These are phyloP conservation scores for Procambarus clarkii DNA, from an alignment of 1,140 invertebrate species.

Conservation along the genomic window DNA sequence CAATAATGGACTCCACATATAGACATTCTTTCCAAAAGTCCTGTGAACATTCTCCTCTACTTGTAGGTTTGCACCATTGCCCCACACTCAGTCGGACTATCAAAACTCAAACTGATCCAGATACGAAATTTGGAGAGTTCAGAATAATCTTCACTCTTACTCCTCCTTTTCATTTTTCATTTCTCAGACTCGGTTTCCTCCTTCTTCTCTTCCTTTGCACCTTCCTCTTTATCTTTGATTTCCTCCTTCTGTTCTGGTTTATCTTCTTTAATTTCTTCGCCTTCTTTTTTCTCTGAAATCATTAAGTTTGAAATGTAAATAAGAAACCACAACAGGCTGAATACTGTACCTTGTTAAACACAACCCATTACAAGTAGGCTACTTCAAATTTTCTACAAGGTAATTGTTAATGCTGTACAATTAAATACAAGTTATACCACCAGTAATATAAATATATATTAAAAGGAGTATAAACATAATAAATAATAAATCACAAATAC, in stretches of 20 bases:
- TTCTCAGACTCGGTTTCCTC: constrained; percentile 43
- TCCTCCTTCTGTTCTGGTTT: constrained; percentile 8
- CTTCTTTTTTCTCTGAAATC: constrained; percentile 43
- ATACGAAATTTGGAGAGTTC: constrained; percentile 50
- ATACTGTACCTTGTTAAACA: too few species aligned
- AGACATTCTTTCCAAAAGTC: constrained; percentile 11
- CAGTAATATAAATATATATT: too few species aligned
- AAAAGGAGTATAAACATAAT: too few species aligned
- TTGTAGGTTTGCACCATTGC: constrained; percentile 56
- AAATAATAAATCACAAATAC: too few species aligned
- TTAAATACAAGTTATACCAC: too few species aligned
- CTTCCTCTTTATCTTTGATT: constrained; percentile 26
- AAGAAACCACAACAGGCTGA: background rate
- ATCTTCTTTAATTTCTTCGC: constrained; percentile 39
- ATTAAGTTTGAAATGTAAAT: background rate
- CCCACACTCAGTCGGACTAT: constrained; percentile 45
- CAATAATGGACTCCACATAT: constrained; percentile 4
- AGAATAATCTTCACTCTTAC: constrained; percentile 46
- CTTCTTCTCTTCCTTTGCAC: constrained; percentile 31
- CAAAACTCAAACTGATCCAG: constrained; percentile 63
- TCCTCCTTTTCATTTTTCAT: constrained; percentile 60
- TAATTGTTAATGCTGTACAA: background rate
- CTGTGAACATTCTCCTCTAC: constrained; percentile 10
- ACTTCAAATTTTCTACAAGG: background rate
- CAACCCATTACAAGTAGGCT: too few species aligned